phyloP scores from a whole-genome alignment of 2,888 invertebrate genomes.

The Theodoxus fluviatilis region DNA sequence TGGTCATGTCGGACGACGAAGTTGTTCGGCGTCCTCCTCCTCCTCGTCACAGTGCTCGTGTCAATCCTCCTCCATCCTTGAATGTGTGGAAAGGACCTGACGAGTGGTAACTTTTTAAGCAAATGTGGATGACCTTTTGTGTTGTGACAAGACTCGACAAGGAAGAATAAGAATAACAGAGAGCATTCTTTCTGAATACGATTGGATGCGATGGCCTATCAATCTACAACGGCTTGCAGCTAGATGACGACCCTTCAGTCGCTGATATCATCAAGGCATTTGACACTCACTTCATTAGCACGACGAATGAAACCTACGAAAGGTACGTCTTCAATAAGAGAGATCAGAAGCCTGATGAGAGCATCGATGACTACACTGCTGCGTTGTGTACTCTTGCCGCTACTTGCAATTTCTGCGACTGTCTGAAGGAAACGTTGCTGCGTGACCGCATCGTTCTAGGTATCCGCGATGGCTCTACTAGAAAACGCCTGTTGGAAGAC shows the following conservation, averaged over 20 bases:
- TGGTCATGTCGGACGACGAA: too few species aligned
- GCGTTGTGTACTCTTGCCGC: constrained; percentile 28
- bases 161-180: background rate
- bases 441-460: constrained; percentile 28
- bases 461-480: constrained; percentile 3
- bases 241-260: background rate
- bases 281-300: background rate
- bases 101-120: constrained; percentile 10
- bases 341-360: constrained; percentile 13
- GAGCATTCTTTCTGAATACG: background rate
- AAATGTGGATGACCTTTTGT: background rate
- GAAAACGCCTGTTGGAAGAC: constrained; percentile 23
- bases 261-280: background rate
- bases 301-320: constrained; percentile 12
- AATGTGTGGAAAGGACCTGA: too few species aligned
- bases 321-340: constrained; percentile 7
- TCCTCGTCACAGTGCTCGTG: too few species aligned
- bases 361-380: background rate
- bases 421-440: constrained; percentile 29
- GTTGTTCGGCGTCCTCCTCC: too few species aligned
- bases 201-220: background rate
- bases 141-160: background rate
- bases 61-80: too few species aligned
- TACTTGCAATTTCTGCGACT: constrained; percentile 33
- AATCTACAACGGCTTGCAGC: constrained; percentile 5